Evolutionary conservation across 2,797 vertebrate genomes (phyloP), one percentile per base, ranked within the genome.

Genomic region (Halcyon leucocephala): DNA sequence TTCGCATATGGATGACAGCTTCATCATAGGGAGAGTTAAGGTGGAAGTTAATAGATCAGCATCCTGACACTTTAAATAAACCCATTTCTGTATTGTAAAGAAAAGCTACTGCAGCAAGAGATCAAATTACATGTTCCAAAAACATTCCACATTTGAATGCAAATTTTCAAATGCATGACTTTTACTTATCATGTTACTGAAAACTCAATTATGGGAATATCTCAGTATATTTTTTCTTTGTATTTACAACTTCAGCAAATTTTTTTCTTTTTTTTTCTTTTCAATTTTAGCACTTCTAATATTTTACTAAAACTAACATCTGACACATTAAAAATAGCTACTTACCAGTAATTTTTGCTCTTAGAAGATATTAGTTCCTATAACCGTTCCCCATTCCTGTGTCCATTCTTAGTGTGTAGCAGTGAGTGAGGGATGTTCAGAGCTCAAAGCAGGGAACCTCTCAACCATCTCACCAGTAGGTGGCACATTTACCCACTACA

Each of bases 401-500:
- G 51, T 84, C 73, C 95, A 91, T 84, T 94, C 73, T 58, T 66
- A 73, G 41, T 12, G 26, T 66, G 93, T 17, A 93, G 76, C 89
- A 74, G 25, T 33, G 86, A 87, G 87, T 41, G 82, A 89, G 80
- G 70, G 72, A 96, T 83, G 85, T 60, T 82, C 83, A 91, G 90
- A 92, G 83, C 69, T 83, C 82, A 42, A 73, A 52, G 46, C 1
- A 82, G 73, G 80, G 80, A 89, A 86, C 62, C 61, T 79, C 81
- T 88, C 54, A 81, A 62, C 42, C 76, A 76, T 86, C 82, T 93
- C 93, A 95, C 94, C 95, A 96, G 94, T 92, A 97, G 96, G 91
- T 96, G 95, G 85, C 93, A 95, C 84, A 79, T 82, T 69, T 52
- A 92, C 88, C 88, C 88, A 92, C 86, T 51, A 21, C 4, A 54